These are phyloP conservation scores for Sarcophaga caerulescens DNA, from an alignment of 2,888 invertebrate genomes.

Conservation along the genomic window DNA sequence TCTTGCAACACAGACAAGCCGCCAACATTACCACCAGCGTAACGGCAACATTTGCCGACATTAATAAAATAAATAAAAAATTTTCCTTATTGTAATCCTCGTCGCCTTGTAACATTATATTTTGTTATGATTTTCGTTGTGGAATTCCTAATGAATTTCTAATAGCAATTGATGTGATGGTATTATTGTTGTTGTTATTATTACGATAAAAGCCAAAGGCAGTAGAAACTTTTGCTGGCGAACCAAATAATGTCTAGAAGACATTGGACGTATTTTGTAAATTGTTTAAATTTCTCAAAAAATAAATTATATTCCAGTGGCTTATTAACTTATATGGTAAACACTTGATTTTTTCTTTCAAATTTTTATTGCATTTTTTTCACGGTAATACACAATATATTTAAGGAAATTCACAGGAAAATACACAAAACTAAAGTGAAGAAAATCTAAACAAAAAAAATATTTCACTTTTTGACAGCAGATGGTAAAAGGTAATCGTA, in stretches of 20 bases:
- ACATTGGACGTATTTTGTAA: slow-evolving; percentile 61
- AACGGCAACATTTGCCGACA: slow-evolving; percentile 78
- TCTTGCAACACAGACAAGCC: slow-evolving; percentile 88
- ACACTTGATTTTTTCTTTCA: slow-evolving; percentile 24
- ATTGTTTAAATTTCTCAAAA: slow-evolving; percentile 21
- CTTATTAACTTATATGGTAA: neutral
- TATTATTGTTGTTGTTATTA: slow-evolving; percentile 39
- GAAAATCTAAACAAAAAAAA: slow-evolving; percentile 47
- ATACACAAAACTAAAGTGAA: slow-evolving; percentile 39
- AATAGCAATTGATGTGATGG: slow-evolving; percentile 31
- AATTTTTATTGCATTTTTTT: slow-evolving; percentile 47
- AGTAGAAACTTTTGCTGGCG: slow-evolving; percentile 35
- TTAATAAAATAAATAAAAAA: slow-evolving; percentile 74
- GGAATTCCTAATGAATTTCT: slow-evolving; percentile 44
- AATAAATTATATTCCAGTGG: neutral
- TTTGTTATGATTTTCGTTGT: slow-evolving; percentile 13
- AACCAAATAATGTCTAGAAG: slow-evolving; percentile 45
- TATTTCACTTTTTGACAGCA: slow-evolving; percentile 48
- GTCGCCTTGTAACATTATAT: slow-evolving; percentile 59
- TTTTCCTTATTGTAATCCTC: slow-evolving; percentile 60
- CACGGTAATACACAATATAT: slow-evolving; percentile 33
- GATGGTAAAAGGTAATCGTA: neutral
- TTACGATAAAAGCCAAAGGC: slow-evolving; percentile 44
- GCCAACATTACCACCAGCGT: slow-evolving; percentile 83
- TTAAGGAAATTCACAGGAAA: slow-evolving; percentile 31